These are phyloP conservation scores for Megamerina dolium DNA, from an alignment of 2,888 invertebrate genomes.

Conservation along the genomic window DNA sequence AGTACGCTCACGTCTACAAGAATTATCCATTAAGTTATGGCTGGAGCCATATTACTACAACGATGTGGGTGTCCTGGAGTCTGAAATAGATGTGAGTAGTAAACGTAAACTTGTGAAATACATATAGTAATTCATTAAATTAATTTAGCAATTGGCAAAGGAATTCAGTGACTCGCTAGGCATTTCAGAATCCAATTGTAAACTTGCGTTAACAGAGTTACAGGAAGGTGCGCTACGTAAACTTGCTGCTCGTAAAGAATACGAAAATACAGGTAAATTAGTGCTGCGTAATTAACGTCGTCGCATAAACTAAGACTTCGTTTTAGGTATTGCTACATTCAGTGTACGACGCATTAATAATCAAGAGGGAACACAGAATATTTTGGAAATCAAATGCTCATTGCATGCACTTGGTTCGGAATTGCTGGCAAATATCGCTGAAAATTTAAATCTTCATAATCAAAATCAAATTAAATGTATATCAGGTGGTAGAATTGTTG, in stretches of 20 bases:
- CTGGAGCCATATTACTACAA: constrained; percentile 61
- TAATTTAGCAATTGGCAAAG: constrained; percentile 56
- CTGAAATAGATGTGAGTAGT: constrained; percentile 39
- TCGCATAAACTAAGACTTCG: neutral
- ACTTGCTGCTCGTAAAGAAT: constrained; percentile 63
- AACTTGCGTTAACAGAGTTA: constrained; percentile 57
- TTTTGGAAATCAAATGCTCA: constrained; percentile 55
- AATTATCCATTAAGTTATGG: constrained; percentile 69
- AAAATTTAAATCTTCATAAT: constrained; percentile 45
- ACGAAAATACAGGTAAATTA: constrained; percentile 54
- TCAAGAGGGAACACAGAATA: constrained; percentile 49
- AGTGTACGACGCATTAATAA: constrained; percentile 60
- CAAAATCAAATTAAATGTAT: constrained; percentile 60
- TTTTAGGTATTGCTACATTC: constrained; percentile 68
- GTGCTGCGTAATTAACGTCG: neutral
- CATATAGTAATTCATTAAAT: constrained; percentile 1
- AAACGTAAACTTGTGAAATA: constrained; percentile 1
- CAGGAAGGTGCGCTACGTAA: constrained; percentile 67
- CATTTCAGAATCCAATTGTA: constrained; percentile 52
- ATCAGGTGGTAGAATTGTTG: constrained; percentile 60
- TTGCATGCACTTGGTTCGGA: constrained; percentile 54
- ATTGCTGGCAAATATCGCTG: constrained; percentile 54
- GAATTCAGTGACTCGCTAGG: constrained; percentile 56
- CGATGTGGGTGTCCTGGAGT: constrained; percentile 50
- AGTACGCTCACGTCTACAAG: constrained; percentile 62